Evolutionary conservation across 2,797 vertebrate species (phyloP), one percentile per base, ranked within the genome.

Genomic region (Gadopsis bispinosus): DNA sequence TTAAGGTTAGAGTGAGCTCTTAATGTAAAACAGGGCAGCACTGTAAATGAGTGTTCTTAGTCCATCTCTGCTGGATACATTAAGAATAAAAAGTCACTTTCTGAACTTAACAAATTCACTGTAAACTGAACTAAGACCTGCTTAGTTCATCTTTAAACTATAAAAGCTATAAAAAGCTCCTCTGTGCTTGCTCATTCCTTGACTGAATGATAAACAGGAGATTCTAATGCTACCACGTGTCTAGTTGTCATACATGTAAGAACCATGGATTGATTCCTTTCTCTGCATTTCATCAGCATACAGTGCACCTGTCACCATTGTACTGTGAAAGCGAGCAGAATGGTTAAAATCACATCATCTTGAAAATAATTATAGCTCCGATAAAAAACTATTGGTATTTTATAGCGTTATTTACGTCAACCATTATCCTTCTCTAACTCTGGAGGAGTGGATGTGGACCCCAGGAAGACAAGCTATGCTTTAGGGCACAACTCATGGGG

Each of bases 251-350:
- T 26, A 54, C 3, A 45, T 55, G 9, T 11, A 43, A 68, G 4
- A 19, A 43, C 48, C 41, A 6, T 4, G 1, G 10, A 48, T 33
- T 61, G 8, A 37, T 65, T 29, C 7, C 2, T 35, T 48, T 50
- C 11, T 62, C 17, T 12, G 6, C 50, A 10, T 58, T 63, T 54
- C 20, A 53, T 48, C 17, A 29, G 6, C 22, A 12, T 2, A 6
- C 9, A 35, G 4, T 71, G 60, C 68, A 59, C 48, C 31, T 79
- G 69, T 73, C 56, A 19, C 16, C 19, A 41, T 22, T 50, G 17
- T 41, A 16, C 17, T 20, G 31, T n/a, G 31, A 70, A 22, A 13
- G 4, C 9, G 41, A 41, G 9, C 8, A 5, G 8, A 37, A 37
- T 37, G 39, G 43, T 41, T 14, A 4, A 4, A 3, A 29, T 45